Percentiles rank a stretch among this genome's conserved stretches.
These are phyloP conservation scores for Neosalanx taihuensis DNA, from an alignment of 2,797 vertebrate genomes.

Conservation along the genomic window DNA sequence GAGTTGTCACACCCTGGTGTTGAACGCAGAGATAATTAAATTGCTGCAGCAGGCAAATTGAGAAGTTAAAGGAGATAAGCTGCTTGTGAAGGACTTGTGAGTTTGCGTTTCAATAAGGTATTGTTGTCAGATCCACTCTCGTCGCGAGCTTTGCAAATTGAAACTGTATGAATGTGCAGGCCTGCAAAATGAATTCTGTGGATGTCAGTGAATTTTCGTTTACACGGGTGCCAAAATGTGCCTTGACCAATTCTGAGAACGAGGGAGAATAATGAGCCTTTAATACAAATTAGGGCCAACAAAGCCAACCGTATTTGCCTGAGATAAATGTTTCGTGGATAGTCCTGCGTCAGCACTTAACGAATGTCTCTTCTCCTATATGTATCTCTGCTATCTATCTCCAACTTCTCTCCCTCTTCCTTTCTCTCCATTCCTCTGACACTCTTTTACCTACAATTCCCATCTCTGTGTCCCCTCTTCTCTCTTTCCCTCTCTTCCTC, in stretches of 20 bases:
- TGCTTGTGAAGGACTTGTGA: constrained; percentile 19
- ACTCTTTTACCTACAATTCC: background rate
- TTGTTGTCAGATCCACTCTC: background rate
- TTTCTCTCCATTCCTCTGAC: background rate
- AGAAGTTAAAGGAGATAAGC: constrained; percentile 29
- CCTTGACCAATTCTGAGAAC: background rate
- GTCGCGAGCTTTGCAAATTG: constrained; percentile 20
- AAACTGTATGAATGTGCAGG: background rate
- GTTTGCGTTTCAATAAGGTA: constrained; percentile 12
- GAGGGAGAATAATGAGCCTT: too few species aligned
- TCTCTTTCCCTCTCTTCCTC: background rate
- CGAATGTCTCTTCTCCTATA: background rate
- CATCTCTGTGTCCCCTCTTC: background rate
- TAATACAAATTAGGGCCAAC: background rate
- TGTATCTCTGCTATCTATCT: background rate
- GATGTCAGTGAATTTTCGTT: background rate
- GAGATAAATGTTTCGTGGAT: background rate
- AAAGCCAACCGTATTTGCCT: background rate
- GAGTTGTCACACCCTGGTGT: constrained; percentile 1
- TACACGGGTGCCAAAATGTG: background rate
- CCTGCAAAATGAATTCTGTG: background rate
- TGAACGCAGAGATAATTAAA: background rate
- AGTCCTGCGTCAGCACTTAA: too few species aligned
- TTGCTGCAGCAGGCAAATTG: background rate
- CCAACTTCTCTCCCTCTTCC: background rate